Evolutionary conservation across 1,140 invertebrate species (phyloP), one percentile per base, ranked within the genome.

Genomic region (Globodera rostochiensis): DNA sequence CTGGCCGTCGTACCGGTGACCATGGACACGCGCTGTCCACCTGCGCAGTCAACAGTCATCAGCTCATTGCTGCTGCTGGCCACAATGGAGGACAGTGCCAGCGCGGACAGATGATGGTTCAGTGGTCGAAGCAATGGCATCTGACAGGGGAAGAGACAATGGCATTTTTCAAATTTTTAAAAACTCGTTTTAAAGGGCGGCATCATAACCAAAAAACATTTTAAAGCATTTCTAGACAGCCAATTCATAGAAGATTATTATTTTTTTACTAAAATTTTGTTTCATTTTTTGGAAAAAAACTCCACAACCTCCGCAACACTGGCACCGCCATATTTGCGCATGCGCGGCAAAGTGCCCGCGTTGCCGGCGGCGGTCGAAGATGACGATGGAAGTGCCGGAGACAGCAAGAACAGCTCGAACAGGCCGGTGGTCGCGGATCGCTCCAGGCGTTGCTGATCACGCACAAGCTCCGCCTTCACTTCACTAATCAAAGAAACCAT

Each of bases 1-100:
- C 77, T 82, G 5, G 84, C 83, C 53, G 76, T 53, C 5, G 66
- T 45, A 11, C 76, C 85, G 57, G 86, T 85, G 47, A 86, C 86
- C 86, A 88, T 88, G 19, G 84, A 85, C 15, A 88, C 84, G 45
- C 84, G 87, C 53, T 88, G 84, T 25, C 84, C 84, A n/a, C 84
- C 84, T 11, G 79, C 83, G n/a, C 57, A 45, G 49, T 84, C 86
- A n/a, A 82, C 25, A 36, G 36, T 36, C 0, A 3, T 9, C 69
- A 71, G 46, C 19, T 71, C 69, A 46, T n/a, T 45, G 69, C 25
- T 71, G 57, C 15, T 49, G 19, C 82, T 86, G 64, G 85, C 82
- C 47, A 25, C 79, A 25, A 84, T 86, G 13, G 83, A 84, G 66
- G 83, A 83, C 25, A 84, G 60, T 21, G 76, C 83, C 60, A 80